A percentile compares a stretch with the other conserved stretches of the same genome.
Evolutionary conservation across 1,140 invertebrate genomes (phyloP).

Genomic region (Zaprionus nigranus): DNA sequence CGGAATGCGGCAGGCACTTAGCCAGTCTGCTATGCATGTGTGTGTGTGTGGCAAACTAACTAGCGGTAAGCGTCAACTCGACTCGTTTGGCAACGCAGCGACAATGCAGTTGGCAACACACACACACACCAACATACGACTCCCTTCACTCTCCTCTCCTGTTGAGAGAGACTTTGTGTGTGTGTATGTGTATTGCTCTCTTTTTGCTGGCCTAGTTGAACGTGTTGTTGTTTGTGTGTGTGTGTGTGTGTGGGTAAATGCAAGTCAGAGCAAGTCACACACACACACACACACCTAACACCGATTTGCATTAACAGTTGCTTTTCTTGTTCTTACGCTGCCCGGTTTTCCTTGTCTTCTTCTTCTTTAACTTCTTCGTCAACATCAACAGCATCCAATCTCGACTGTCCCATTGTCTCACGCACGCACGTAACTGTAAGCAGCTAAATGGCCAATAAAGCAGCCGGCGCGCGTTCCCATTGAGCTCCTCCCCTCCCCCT

Average conservation of each 20-base stretch:
- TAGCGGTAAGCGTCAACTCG: slow-evolving; percentile 69
- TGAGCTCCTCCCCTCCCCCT: not conserved
- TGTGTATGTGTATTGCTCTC: slow-evolving; percentile 31
- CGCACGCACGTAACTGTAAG: slow-evolving; percentile 73
- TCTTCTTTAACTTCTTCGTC: not conserved
- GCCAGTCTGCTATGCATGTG: slow-evolving; percentile 6
- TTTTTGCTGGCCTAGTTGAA: slow-evolving; percentile 51
- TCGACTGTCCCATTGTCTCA: slow-evolving; percentile 60
- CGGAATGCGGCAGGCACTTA: slow-evolving; percentile 66
- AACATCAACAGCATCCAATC: slow-evolving; percentile 31
- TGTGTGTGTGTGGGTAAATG: slow-evolving; percentile 26
- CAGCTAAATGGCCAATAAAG: slow-evolving; percentile 75
- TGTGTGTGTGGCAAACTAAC: slow-evolving; percentile 18
- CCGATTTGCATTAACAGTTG: slow-evolving; percentile 80
- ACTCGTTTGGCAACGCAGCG: slow-evolving; percentile 72
- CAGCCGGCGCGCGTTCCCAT: slow-evolving; percentile 33
- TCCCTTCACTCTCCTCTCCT: not conserved
- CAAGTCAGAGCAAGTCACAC: not conserved
- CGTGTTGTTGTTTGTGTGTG: slow-evolving; percentile 49
- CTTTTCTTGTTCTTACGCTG: slow-evolving; percentile 72
- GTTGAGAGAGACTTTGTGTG: not conserved
- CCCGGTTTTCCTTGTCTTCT: slow-evolving; percentile 29
- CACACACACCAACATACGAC: not conserved
- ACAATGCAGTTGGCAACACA: slow-evolving; percentile 32
- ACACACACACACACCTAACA: slow-evolving; percentile 13